Conservation (phyloP, 2,888 invertebrate genomes). For the Petrolisthes manimaculis region DNA sequence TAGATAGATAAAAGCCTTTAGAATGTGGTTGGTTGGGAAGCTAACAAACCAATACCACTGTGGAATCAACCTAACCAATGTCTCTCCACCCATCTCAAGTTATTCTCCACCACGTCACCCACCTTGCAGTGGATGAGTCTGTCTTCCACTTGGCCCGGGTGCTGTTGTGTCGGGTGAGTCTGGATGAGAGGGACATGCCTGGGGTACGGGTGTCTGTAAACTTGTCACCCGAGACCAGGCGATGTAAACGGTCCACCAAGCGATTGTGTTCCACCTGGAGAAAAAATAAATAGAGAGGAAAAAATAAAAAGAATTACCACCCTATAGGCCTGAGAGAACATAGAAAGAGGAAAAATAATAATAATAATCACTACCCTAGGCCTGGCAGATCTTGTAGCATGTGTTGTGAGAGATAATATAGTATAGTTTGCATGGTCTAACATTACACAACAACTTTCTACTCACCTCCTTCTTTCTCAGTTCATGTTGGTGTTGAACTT, state of each 20-base stretch:
- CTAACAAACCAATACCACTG: too few relatives aligned
- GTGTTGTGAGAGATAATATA: too few relatives aligned
- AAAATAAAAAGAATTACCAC: too few relatives aligned
- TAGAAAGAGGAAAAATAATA: too few relatives aligned
- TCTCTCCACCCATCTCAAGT: too few relatives aligned
- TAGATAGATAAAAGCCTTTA: too few relatives aligned
- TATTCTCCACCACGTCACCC: not conserved
- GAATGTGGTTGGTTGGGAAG: too few relatives aligned
- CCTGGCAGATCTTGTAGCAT: too few relatives aligned
- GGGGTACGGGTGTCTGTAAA: conserved; percentile 20
- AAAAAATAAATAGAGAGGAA: not conserved
- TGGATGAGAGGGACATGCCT: conserved; percentile 23
- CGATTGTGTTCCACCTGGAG: conserved; percentile 39
- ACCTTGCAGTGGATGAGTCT: conserved; percentile 47
- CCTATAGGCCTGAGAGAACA: too few relatives aligned
- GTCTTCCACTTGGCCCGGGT: conserved; percentile 55
- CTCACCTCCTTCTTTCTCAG: conserved; percentile 41
- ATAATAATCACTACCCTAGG: too few relatives aligned
- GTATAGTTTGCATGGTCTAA: too few relatives aligned
- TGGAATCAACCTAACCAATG: not conserved
- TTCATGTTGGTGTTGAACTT: conserved; percentile 57
- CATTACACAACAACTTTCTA: not conserved
- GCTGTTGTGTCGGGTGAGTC: conserved; percentile 37
- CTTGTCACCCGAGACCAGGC: conserved; percentile 32
- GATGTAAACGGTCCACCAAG: conserved; percentile 42